Conservation (phyloP, 30 jellyfish, hydroid and myxozoan genomes). For the Catostylus mosaicus region DNA sequence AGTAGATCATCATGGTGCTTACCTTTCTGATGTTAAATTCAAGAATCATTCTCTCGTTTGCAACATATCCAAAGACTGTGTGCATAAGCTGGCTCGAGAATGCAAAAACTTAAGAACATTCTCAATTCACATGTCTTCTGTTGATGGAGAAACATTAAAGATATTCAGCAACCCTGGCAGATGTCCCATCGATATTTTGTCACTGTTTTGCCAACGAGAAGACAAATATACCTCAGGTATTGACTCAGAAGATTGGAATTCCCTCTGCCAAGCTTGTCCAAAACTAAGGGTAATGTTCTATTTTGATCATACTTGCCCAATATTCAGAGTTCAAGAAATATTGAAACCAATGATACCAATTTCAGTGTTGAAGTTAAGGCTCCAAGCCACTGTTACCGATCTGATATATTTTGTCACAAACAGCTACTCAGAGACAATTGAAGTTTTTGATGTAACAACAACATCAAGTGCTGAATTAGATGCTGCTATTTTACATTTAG, state of each 20-base stretch:
- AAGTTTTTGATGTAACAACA: conserved; percentile 49
- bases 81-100: conserved; percentile 29
- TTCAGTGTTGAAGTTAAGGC: conserved; percentile 45
- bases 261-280: conserved; percentile 36
- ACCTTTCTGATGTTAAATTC: conserved; percentile 12
- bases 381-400: conserved; percentile 61
- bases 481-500: conserved; percentile 54
- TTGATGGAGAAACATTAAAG: conserved; percentile 51
- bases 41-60: conserved; percentile 53
- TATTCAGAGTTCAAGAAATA: conserved; percentile 27
- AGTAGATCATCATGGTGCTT: conserved; percentile 16
- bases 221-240: conserved; percentile 41
- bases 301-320: conserved; percentile 71
- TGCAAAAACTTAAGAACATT: conserved; percentile 31
- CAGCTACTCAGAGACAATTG: conserved; percentile 32
- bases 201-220: conserved; percentile 54
- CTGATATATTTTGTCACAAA: conserved; percentile 38
- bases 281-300: conserved; percentile 29
- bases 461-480: conserved; percentile 64
- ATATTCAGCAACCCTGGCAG: conserved; percentile 28
- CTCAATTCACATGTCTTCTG: conserved; percentile 36
- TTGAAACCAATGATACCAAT: conserved; percentile 58
- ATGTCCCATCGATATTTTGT: conserved; percentile 18
- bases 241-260: conserved; percentile 44
- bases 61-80: conserved; percentile 37